These are phyloP conservation scores for Apostichopus leukothele DNA, from an alignment of 53 echinoderm and acorn worm species.

Conservation along the genomic window DNA sequence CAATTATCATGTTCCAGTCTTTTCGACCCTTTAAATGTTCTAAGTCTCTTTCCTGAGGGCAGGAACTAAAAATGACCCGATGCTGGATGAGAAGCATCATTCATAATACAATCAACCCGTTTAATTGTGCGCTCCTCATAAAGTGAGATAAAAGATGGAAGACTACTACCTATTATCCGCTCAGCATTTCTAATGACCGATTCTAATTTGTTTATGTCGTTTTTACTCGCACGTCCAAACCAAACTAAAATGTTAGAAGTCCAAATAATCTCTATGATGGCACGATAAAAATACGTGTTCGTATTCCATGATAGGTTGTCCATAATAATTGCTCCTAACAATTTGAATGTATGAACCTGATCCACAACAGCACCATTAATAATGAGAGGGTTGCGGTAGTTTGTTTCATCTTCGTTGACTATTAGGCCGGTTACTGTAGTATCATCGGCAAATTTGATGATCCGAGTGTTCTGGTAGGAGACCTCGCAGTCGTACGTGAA, in stretches of 20 bases:
- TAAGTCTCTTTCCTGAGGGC: not conserved
- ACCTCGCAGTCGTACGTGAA: not conserved
- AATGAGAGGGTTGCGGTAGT: not conserved
- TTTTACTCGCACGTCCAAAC: not conserved
- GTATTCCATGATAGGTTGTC: not conserved
- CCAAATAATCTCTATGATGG: not conserved
- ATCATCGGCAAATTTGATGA: not conserved
- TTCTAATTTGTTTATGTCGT: not conserved
- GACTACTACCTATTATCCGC: not conserved
- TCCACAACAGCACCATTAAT: not conserved
- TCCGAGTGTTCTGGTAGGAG: not conserved
- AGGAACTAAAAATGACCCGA: not conserved
- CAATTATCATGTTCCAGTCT: not conserved
- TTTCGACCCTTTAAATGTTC: not conserved
- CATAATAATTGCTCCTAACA: not conserved
- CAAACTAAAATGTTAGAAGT: not conserved
- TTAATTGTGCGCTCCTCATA: not conserved
- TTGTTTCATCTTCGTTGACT: not conserved
- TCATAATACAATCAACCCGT: not conserved
- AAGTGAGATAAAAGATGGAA: not conserved
- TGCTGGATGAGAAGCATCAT: not conserved
- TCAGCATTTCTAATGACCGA: not conserved
- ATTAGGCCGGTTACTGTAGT: not conserved
- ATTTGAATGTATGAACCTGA: not conserved
- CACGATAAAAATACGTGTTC: not conserved